Conservation (phyloP, 2,888 invertebrate species). For the Microctonus brassicae region DNA sequence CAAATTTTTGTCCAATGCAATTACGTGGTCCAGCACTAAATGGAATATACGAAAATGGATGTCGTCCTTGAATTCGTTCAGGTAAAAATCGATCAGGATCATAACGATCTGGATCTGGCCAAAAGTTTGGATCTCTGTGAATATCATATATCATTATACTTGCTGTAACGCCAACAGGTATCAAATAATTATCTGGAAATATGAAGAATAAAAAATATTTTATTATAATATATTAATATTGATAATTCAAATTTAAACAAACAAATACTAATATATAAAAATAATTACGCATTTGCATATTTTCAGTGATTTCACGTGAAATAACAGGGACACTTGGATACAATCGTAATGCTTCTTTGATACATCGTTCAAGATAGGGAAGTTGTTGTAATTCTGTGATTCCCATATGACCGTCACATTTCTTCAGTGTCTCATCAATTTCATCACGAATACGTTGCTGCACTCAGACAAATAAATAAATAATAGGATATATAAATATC, state of each 20-base stretch:
- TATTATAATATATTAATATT: too few relatives aligned
- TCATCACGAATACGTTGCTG: constrained; percentile 43
- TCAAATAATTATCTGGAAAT: constrained; percentile 68
- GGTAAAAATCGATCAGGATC: constrained; percentile 78
- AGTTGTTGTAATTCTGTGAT: constrained; percentile 75
- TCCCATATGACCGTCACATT: constrained; percentile 70
- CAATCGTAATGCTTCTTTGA: constrained; percentile 77
- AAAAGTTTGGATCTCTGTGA: constrained; percentile 76
- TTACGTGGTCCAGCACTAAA: constrained; percentile 79
- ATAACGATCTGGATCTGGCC: constrained; percentile 76
- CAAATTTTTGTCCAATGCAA: constrained; percentile 52
- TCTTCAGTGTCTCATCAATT: constrained; percentile 68
- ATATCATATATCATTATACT: constrained; percentile 76
- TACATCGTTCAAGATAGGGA: constrained; percentile 78
- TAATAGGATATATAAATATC: too few relatives aligned
- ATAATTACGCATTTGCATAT: constrained; percentile 68
- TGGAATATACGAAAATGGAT: constrained; percentile 77
- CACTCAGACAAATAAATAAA: background rate
- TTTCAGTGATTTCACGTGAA: constrained; percentile 73
- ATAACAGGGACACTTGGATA: constrained; percentile 79
- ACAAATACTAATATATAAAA: too few relatives aligned
- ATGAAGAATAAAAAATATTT: background rate
- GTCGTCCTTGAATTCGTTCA: constrained; percentile 69
- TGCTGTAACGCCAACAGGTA: constrained; percentile 72
- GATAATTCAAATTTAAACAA: too few relatives aligned